These are phyloP conservation scores for Bradypus variegatus DNA, from an alignment of 2,797 vertebrate genomes.

Conservation along the genomic window DNA sequence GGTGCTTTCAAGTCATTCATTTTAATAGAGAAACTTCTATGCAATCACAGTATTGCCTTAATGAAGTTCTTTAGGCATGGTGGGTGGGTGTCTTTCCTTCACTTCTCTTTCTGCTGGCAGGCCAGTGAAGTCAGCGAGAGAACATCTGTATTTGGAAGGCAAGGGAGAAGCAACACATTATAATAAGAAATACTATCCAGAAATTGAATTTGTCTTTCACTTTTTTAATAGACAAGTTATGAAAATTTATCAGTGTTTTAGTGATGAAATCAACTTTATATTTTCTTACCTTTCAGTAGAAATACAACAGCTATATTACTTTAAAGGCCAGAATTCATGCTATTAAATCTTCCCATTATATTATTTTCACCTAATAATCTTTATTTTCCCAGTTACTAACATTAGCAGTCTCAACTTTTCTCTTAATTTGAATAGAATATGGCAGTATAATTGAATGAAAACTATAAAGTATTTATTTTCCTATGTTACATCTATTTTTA, in stretches of 20 bases:
- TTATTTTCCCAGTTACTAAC: background rate
- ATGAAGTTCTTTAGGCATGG: background rate
- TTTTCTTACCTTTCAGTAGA: background rate
- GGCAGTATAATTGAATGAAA: background rate
- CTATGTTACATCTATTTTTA: background rate
- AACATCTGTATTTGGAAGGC: background rate
- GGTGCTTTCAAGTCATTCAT: background rate
- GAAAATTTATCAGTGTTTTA: background rate
- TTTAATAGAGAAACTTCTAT: background rate
- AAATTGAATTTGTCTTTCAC: background rate
- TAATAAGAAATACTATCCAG: background rate
- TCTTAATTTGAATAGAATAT: background rate
- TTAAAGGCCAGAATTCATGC: background rate
- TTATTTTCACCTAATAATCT: background rate
- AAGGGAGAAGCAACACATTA: slow-evolving; percentile 1
- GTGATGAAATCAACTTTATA: background rate
- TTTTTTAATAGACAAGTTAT: background rate
- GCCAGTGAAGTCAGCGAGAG: background rate
- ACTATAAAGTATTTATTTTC: background rate
- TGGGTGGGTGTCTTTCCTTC: background rate
- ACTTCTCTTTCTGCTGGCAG: slow-evolving; percentile 4
- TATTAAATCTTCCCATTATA: background rate
- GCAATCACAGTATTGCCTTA: background rate
- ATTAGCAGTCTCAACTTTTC: background rate
- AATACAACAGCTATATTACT: background rate